These are phyloP conservation scores for Axis porcinus DNA, from an alignment of 2,113 vertebrate genomes.

Conservation along the genomic window DNA sequence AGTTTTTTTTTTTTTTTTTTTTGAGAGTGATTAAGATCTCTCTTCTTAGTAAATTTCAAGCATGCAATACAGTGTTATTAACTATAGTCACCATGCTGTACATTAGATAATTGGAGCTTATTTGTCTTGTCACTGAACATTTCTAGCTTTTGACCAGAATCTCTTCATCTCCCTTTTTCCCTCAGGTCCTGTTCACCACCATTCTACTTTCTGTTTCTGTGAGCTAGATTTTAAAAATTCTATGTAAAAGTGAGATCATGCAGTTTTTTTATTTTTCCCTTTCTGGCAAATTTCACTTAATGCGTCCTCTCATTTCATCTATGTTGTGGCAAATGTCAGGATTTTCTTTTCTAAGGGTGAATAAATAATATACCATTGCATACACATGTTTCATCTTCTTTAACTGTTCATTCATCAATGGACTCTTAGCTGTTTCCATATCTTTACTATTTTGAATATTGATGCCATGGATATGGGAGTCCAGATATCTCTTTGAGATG, in stretches of 20 bases:
- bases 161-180: not conserved
- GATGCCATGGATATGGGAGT: not conserved
- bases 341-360: not conserved
- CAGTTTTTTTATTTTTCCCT: not conserved
- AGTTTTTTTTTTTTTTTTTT: not conserved
- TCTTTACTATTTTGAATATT: not conserved
- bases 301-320: not conserved
- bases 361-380: not conserved
- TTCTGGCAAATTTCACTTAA: not conserved
- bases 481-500: not conserved
- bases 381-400: not conserved
- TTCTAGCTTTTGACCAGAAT: not conserved
- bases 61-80: not conserved
- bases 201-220: not conserved
- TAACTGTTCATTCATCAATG: not conserved
- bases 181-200: not conserved
- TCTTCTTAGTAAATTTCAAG: not conserved
- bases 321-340: not conserved
- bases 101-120: not conserved
- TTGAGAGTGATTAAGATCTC: not conserved
- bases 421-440: not conserved
- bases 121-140: not conserved
- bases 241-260: not conserved
- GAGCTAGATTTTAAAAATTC: not conserved
- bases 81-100: not conserved